Evolutionary conservation across 2,888 invertebrate genomes (phyloP), one percentile per base, ranked within the genome.

Genomic region (Tachina lurida): DNA sequence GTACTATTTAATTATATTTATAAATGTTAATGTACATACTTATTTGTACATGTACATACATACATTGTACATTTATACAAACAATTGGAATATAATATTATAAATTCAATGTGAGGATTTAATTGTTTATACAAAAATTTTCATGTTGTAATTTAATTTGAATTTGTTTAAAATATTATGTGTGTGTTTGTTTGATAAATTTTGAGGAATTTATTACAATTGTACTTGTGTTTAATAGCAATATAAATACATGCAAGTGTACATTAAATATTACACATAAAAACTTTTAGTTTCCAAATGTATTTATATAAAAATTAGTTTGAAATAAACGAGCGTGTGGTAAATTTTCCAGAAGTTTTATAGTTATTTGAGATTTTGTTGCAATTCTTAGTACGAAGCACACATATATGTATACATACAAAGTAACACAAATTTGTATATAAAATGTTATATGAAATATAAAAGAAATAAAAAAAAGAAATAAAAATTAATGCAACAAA

Each of bases 61-160:
- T 22, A 22, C 3, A 22, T n/a, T 22, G 22, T 22, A 2, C 31
- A 31, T 31, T 31, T 31, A 60, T 39, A 3, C 17, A 58, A 68
- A 68, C 15, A 68, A 58, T 63, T 70, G 58, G 1, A 45, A 62
- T 52, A 56, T 39, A 52, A 49, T 45, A 39, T 74, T 74, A 47
- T 52, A 4, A 45, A 45, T 45, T 71, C 47, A 60, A 62, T 62
- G 45, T n/a, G 45, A 22, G 52, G 17, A 78, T 70, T 63, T 63
- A 77, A 56, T 65, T 71, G 56, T 73, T 65, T 47, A 54, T 39
- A 71, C 3, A 63, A 71, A 73, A 79, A 65, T 54, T 10, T 58
- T 49, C 22, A 63, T 63, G 43, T 62, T 56, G 39, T 43, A 49
- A 47, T 71, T 63, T 56, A 31, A 71, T 39, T 63, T 45, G 1